Evolutionary conservation across 2,888 invertebrate genomes (phyloP).

Genomic region (Ferdinandea cuprea): DNA sequence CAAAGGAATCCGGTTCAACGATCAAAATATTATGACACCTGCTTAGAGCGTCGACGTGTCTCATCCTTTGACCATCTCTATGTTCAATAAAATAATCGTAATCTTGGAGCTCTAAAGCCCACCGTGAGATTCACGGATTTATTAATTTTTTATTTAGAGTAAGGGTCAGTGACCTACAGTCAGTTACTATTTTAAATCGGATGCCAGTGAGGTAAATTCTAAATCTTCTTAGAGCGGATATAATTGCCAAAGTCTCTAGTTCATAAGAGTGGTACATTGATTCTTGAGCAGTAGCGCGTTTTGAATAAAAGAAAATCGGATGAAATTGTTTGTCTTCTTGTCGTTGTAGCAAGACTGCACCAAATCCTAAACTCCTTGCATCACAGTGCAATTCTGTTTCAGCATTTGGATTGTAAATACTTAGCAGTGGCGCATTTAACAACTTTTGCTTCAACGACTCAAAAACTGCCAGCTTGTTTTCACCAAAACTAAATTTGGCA

Average conservation of each 20-base stretch:
- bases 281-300: conserved; percentile 75
- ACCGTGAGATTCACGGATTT: conserved; percentile 72
- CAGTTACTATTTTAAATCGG: conserved; percentile 75
- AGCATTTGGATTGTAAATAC: not conserved
- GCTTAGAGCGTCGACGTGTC: conserved; percentile 78
- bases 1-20: conserved; percentile 48
- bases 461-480: not conserved
- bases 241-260: conserved; percentile 76
- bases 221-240: conserved; percentile 76
- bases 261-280: conserved; percentile 77
- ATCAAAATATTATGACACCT: conserved; percentile 41
- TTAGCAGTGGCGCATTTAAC: conserved; percentile 74
- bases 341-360: too few relatives aligned
- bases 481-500: not conserved
- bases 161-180: conserved; percentile 68
- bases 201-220: conserved; percentile 76
- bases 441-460: conserved; percentile 22
- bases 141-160: conserved; percentile 72
- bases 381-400: too few relatives aligned
- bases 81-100: conserved; percentile 77
- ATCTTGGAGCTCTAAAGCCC: conserved; percentile 76
- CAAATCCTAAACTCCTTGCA: too few relatives aligned
- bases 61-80: conserved; percentile 75
- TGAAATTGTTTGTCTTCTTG: conserved; percentile 28
- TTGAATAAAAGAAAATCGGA: conserved; percentile 66